Conservation (phyloP, 1,140 invertebrate species). For the Cyrtorhinus lividipennis region DNA sequence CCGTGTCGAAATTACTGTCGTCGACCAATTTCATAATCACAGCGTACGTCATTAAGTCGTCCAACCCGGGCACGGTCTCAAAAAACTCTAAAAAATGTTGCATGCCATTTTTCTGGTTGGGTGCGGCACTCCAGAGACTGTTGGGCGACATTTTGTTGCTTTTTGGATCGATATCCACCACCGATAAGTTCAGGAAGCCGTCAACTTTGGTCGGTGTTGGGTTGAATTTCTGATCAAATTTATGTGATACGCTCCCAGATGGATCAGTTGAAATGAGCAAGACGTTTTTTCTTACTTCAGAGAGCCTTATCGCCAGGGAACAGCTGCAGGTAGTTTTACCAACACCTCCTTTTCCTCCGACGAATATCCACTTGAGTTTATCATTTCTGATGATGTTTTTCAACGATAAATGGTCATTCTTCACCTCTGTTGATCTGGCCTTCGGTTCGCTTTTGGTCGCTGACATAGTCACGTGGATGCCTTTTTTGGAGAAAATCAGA, state of each 20-base stretch:
- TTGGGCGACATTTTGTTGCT: background rate
- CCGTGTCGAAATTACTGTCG: slow-evolving; percentile 96
- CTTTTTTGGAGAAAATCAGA: no score
- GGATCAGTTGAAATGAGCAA: slow-evolving; percentile 99
- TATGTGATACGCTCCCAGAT: slow-evolving; percentile 97
- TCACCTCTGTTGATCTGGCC: no score
- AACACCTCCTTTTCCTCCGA: slow-evolving; percentile 92
- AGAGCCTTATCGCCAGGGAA: slow-evolving; percentile 83
- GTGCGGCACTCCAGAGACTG: background rate
- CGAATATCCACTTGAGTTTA: slow-evolving; percentile 92
- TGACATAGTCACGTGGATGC: no score
- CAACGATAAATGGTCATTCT: slow-evolving; percentile 62
- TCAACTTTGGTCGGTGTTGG: slow-evolving; percentile 81
- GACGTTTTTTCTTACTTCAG: slow-evolving; percentile 86
- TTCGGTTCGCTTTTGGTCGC: no score
- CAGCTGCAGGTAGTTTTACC: slow-evolving; percentile 99
- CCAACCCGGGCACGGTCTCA: slow-evolving; percentile 68
- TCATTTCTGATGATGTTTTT: slow-evolving; percentile 87
- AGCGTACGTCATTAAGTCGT: slow-evolving; percentile 98
- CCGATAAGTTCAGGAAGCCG: slow-evolving; percentile 88
- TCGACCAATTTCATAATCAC: slow-evolving; percentile 99
- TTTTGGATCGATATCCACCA: slow-evolving; percentile 54
- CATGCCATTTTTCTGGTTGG: background rate
- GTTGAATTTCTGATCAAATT: slow-evolving; percentile 89
- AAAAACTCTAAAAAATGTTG: slow-evolving; percentile 51